Percentiles rank a stretch among this genome's conserved stretches.
Conservation (phyloP, 2,113 vertebrate genomes). For the Numenius arquata region DNA sequence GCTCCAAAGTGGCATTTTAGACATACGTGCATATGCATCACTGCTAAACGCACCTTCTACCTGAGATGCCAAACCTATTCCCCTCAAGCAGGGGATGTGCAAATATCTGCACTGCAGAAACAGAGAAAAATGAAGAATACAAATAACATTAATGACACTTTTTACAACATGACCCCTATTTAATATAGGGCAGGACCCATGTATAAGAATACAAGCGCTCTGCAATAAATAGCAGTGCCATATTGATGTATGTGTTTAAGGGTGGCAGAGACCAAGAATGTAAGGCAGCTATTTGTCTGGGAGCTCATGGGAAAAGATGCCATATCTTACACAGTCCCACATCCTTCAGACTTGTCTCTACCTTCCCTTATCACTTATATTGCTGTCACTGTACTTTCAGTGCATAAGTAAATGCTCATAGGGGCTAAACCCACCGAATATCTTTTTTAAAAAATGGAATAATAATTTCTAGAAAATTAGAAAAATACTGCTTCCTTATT, state of each 20-base stretch:
- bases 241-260: conserved; percentile 71
- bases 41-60: background rate
- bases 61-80: background rate
- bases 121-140: background rate
- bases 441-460: background rate
- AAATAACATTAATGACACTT: conserved; percentile 57
- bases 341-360: conserved; percentile 57
- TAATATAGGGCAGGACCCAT: conserved; percentile 66
- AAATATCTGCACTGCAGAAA: background rate
- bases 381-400: conserved; percentile 37
- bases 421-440: background rate
- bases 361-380: conserved; percentile 52
- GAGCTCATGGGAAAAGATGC: conserved; percentile 63
- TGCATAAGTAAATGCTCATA: conserved; percentile 60
- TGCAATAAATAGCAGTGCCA: conserved; percentile 77
- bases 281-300: conserved; percentile 79
- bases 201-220: conserved; percentile 70
- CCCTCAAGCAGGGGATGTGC: background rate
- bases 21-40: background rate
- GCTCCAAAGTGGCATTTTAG: background rate
- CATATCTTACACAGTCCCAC: conserved; percentile 52
- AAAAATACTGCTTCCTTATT: conserved; percentile 23
- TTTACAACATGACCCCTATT: conserved; percentile 74
- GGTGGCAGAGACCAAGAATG: conserved; percentile 70
- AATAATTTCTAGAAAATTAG: conserved; percentile 7